Evolutionary conservation across 2,113 vertebrate genomes (phyloP), one percentile per base, ranked within the genome.

Genomic region (Phrynosoma blainvillii): DNA sequence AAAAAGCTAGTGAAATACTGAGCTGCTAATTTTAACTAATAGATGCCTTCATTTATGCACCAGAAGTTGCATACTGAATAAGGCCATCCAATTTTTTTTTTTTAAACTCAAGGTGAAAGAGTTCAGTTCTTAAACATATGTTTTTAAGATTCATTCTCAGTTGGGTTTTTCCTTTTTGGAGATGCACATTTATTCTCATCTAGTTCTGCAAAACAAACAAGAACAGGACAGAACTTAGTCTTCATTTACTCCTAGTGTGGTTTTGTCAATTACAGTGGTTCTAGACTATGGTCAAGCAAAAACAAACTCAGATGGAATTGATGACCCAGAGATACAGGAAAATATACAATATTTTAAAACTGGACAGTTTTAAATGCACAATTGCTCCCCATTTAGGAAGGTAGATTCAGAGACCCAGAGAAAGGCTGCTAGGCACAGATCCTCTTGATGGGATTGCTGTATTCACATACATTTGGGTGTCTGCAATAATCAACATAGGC

Each of bases 191-290:
- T 21, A 12, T 76, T 3, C 85, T 93, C 87, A 82, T 91, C 79
- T 79, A 85, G 47, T 93, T 89, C 59, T 70, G 80, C 32, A 65
- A 82, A 87, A 71, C 68, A 87, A 82, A 87, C 71, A 84, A 90
- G 54, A 91, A 54, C 62, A 77, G 82, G n/a, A 25, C 80, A 32
- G 12, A 52, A 91, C 88, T 79, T 86, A 59, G 30, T 30, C 76
- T 85, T 16, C 70, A 85, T 47, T 73, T 66, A 65, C n/a, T 25
- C 13, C 21, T 76, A 27, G 3, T 75, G 68, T 84, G 84, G 78
- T 65, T 90, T 74, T 84, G 25, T 73, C 76, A 87, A 10, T 21
- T 80, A 84, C 40, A 80, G 0, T 27, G 14, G 79, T 82, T 42
- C 54, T 88, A 71, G 52, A 71, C 30, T 47, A 23, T 62, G 25